Evolutionary conservation across 2,797 vertebrate genomes (phyloP).

Genomic region (Sebastes vulpes): DNA sequence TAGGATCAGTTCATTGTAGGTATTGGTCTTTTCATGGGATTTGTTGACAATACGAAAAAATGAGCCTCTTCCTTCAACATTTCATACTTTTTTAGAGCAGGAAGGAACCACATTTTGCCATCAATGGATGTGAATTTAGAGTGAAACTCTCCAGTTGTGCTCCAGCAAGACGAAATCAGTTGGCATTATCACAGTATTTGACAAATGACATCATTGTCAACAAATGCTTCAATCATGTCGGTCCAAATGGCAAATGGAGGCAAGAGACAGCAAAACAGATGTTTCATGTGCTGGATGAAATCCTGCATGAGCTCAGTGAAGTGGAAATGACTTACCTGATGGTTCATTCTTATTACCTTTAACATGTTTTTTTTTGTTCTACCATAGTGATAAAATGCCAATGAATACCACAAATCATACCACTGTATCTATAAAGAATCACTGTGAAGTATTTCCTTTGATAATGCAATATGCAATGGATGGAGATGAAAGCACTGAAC

Average conservation of each 20-base stretch:
- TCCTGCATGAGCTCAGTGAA: constrained; percentile 26
- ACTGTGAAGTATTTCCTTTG: constrained; percentile 5
- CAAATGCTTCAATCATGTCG: constrained; percentile 21
- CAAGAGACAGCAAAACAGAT: constrained; percentile 48
- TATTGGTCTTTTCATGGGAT: constrained; percentile 15
- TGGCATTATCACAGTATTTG: not conserved
- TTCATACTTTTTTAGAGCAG: not conserved
- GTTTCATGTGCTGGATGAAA: constrained; percentile 39
- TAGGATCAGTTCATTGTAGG: not conserved
- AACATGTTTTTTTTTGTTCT: not conserved
- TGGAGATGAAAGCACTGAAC: constrained; percentile 22
- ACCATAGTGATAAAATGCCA: not conserved
- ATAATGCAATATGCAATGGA: constrained; percentile 10
- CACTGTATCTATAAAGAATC: not conserved
- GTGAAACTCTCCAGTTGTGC: constrained; percentile 9
- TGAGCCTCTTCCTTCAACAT: not conserved
- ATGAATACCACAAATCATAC: constrained; percentile 1
- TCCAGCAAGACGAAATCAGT: not conserved
- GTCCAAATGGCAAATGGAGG: constrained; percentile 47
- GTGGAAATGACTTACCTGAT: constrained; percentile 58
- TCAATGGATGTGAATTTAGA: constrained; percentile 24
- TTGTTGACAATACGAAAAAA: not conserved
- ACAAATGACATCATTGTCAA: constrained; percentile 26
- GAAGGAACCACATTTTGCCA: not conserved
- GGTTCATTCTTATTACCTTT: constrained; percentile 18